These are phyloP conservation scores for Euborellia annulipes DNA, from an alignment of 1,140 invertebrate genomes.

Conservation along the genomic window DNA sequence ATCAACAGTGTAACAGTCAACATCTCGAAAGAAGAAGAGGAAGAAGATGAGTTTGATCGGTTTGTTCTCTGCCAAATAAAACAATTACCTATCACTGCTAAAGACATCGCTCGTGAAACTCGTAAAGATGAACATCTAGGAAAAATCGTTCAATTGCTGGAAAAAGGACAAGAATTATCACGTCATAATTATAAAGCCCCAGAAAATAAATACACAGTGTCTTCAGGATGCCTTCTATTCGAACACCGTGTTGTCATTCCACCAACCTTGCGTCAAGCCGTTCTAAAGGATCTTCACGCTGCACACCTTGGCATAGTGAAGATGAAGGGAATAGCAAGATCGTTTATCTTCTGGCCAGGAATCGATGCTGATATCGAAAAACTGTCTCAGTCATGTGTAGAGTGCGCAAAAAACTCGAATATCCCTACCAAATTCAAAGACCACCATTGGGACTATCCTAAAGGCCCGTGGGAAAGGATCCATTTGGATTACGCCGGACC, in stretches of 20 bases:
- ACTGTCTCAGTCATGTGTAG: constrained; percentile 1
- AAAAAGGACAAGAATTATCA: background rate
- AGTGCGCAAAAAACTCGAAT: too few relatives aligned
- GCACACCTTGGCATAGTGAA: constrained; percentile 29
- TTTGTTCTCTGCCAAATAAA: background rate
- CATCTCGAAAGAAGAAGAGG: background rate
- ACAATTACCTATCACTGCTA: background rate
- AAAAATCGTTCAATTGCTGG: background rate
- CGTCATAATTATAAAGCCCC: constrained; percentile 2
- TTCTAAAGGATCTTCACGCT: constrained; percentile 25
- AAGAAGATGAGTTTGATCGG: background rate
- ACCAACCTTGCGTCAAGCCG: constrained; percentile 11
- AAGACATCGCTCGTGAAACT: background rate
- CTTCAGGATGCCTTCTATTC: constrained; percentile 15
- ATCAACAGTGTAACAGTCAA: background rate
- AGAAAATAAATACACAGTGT: constrained; percentile 13
- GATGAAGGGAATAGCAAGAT: constrained; percentile 31
- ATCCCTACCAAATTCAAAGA: background rate
- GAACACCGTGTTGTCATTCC: constrained; percentile 21
- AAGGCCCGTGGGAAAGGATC: background rate
- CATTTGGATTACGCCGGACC: background rate
- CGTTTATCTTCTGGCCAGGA: constrained; percentile 27
- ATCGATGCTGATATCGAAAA: constrained; percentile 23
- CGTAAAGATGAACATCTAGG: background rate
- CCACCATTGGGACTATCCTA: constrained; percentile 1